These are phyloP conservation scores for Mus spretus DNA, from an alignment of 2,797 vertebrate genomes.

Conservation along the genomic window DNA sequence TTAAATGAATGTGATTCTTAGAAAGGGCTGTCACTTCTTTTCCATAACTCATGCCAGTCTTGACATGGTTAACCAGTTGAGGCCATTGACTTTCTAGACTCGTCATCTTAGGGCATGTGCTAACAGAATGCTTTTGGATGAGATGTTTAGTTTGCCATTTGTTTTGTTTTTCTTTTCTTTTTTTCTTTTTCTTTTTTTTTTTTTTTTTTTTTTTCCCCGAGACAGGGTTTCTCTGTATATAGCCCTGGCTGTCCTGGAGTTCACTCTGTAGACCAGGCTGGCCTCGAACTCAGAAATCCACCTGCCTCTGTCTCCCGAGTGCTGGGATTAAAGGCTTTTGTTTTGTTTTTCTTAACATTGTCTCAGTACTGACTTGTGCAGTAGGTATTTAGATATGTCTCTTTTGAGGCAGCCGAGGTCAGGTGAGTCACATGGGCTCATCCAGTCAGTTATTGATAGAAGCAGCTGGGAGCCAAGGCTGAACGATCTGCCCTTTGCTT, in stretches of 20 bases:
- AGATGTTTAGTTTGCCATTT: not conserved
- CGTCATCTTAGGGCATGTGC: not conserved
- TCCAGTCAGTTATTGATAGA: not conserved
- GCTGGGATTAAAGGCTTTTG: too few relatives aligned
- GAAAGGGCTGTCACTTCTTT: not conserved
- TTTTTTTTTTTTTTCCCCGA: too few relatives aligned
- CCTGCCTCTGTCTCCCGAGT: too few relatives aligned
- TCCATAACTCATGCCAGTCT: not conserved
- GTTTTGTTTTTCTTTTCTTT: too few relatives aligned
- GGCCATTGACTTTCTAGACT: not conserved
- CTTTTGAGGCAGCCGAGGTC: not conserved
- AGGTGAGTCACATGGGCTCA: rapidly evolving
- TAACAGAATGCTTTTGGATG: not conserved
- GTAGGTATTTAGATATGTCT: not conserved
- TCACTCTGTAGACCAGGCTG: too few relatives aligned
- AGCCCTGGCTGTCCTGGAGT: too few relatives aligned
- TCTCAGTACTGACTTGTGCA: not conserved
- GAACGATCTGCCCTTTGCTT: rapidly evolving
- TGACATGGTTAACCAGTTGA: not conserved
- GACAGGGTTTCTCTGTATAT: too few relatives aligned
- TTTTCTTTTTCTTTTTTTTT: too few relatives aligned
- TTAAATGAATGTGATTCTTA: not conserved
- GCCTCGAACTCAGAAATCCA: too few relatives aligned
- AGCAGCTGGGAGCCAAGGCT: not conserved
- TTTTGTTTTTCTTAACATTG: not conserved